Evolutionary conservation across 2,797 vertebrate genomes (phyloP).

Genomic region (Gila robusta): DNA sequence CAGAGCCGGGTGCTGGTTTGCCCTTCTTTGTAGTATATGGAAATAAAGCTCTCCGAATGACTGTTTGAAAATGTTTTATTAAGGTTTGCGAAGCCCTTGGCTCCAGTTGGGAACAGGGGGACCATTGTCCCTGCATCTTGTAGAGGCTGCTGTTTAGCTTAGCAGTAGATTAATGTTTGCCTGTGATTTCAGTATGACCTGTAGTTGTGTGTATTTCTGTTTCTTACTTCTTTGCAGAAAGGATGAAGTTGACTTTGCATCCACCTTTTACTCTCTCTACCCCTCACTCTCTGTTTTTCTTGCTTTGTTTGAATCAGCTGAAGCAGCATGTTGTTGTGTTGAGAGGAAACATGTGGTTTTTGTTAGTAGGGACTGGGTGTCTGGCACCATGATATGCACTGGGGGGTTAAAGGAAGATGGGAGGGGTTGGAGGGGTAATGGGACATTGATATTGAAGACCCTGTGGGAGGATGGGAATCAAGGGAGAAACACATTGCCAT

Average conservation of each 20-base stretch:
- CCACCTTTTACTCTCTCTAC: slow-evolving; percentile 49
- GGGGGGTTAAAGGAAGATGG: slow-evolving; percentile 63
- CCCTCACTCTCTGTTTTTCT: slow-evolving; percentile 54
- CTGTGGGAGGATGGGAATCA: slow-evolving; percentile 65
- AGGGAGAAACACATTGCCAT: slow-evolving; percentile 9
- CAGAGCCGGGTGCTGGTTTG: slow-evolving; percentile 67
- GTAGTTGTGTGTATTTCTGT: slow-evolving; percentile 54
- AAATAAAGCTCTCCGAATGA: slow-evolving; percentile 71
- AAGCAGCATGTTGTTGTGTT: slow-evolving; percentile 74
- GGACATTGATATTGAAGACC: slow-evolving; percentile 77
- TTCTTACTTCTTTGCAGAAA: neutral
- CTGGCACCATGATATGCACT: slow-evolving; percentile 80
- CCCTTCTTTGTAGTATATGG: slow-evolving; percentile 67
- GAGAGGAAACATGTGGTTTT: slow-evolving; percentile 81
- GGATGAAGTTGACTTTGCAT: slow-evolving; percentile 48
- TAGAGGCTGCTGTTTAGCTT: slow-evolving; percentile 78
- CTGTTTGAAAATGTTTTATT: slow-evolving; percentile 81
- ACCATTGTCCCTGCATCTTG: slow-evolving; percentile 80
- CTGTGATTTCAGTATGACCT: slow-evolving; percentile 71
- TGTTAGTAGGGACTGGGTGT: slow-evolving; percentile 84
- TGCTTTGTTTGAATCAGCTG: slow-evolving; percentile 73
- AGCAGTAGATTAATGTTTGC: slow-evolving; percentile 75
- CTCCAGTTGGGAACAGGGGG: slow-evolving; percentile 77
- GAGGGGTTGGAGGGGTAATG: slow-evolving; percentile 73
- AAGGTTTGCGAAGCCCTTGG: slow-evolving; percentile 75